Conservation (phyloP, 2,113 vertebrate genomes). For the Mobula hypostoma region DNA sequence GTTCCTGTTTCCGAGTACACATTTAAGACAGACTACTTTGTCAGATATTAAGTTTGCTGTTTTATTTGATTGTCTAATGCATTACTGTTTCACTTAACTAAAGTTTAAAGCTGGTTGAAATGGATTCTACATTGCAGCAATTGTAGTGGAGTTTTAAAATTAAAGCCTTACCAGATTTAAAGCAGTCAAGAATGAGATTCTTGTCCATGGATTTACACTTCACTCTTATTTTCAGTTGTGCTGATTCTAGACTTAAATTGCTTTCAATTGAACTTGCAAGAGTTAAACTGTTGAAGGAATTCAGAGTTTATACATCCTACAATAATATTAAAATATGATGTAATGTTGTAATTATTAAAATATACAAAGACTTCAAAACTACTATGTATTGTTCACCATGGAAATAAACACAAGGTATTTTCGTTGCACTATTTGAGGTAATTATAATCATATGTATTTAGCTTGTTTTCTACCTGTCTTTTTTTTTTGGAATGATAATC, state of each 20-base stretch:
- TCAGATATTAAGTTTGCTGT: background rate
- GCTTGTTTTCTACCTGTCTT: background rate
- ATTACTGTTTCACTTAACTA: background rate
- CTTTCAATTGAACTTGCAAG: background rate
- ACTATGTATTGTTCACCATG: background rate
- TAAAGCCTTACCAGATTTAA: background rate
- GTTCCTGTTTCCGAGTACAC: background rate
- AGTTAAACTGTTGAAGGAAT: background rate
- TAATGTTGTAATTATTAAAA: background rate
- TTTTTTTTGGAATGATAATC: background rate
- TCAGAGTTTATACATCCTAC: too few relatives aligned
- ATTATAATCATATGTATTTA: background rate
- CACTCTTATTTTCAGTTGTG: background rate
- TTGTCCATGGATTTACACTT: background rate
- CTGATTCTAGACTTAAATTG: background rate
- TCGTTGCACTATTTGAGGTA: background rate
- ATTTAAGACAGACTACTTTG: background rate
- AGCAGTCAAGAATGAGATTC: background rate
- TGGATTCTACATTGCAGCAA: background rate
- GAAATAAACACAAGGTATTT: background rate
- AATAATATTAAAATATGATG: background rate
- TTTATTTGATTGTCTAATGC: constrained; percentile 1
- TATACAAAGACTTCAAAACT: background rate
- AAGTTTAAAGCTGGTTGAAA: background rate
- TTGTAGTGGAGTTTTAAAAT: background rate